Evolutionary conservation across 2,888 invertebrate genomes (phyloP).

Genomic region (Dione vanillae): DNA sequence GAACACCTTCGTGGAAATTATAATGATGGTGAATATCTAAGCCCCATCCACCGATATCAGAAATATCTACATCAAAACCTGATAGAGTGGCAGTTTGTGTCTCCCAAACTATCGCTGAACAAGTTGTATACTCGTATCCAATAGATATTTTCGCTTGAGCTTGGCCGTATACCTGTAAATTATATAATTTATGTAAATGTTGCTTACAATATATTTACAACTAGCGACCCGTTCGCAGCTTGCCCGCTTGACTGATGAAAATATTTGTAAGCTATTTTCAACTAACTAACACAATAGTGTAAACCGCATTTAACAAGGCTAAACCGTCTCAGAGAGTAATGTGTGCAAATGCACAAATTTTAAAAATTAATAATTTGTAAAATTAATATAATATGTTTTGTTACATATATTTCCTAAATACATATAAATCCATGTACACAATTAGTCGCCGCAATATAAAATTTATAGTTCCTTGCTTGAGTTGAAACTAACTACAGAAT

Average conservation of each 20-base stretch:
- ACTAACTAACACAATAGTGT: too few relatives aligned
- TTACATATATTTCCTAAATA: slow-evolving; percentile 48
- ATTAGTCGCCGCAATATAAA: not conserved
- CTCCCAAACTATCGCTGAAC: slow-evolving; percentile 96
- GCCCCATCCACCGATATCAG: slow-evolving; percentile 99
- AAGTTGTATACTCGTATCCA: slow-evolving; percentile 96
- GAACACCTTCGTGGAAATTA: slow-evolving; percentile 98
- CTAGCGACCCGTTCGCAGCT: too few relatives aligned
- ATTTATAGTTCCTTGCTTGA: not conserved
- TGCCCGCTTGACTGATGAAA: too few relatives aligned
- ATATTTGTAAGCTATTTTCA: too few relatives aligned
- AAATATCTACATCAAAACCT: slow-evolving; percentile 98
- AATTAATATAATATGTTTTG: not conserved
- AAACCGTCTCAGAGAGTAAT: too few relatives aligned
- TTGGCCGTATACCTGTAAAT: slow-evolving; percentile 89
- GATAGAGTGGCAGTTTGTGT: slow-evolving; percentile 96
- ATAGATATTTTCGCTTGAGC: slow-evolving; percentile 95
- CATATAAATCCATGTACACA: not conserved
- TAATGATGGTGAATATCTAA: slow-evolving; percentile 99
- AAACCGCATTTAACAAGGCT: too few relatives aligned
- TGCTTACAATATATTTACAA: too few relatives aligned
- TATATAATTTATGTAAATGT: too few relatives aligned
- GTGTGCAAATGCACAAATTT: too few relatives aligned
- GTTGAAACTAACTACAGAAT: not conserved
- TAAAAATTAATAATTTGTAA: too few relatives aligned